phyloP scores from a whole-genome alignment of 2,797 vertebrate genomes.

The Labeo calbasu region DNA sequence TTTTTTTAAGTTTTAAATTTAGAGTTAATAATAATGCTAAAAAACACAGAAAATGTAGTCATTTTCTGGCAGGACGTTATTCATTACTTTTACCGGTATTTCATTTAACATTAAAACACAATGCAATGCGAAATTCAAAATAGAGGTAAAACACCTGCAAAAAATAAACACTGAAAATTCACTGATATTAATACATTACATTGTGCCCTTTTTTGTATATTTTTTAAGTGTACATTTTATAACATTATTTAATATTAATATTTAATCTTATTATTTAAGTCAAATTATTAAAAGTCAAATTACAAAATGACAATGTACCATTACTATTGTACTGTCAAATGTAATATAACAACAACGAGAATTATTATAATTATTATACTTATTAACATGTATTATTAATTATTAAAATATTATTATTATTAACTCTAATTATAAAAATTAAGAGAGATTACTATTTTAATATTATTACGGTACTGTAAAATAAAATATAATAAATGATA shows the following conservation, averaged over 20 bases:
- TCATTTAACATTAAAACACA: not conserved
- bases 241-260: not conserved
- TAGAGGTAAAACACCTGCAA: not conserved
- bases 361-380: not conserved
- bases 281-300: not conserved
- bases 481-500: not conserved
- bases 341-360: not conserved
- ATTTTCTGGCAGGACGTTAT: not conserved
- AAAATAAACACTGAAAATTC: not conserved
- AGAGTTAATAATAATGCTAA: not conserved
- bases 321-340: not conserved
- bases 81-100: not conserved
- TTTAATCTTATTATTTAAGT: not conserved
- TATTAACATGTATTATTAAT: not conserved
- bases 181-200: too few relatives aligned
- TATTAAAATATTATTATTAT: too few relatives aligned
- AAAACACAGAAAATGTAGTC: not conserved
- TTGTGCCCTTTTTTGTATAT: too few relatives aligned
- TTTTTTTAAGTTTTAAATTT: not conserved
- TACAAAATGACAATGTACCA: not conserved
- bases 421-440: not conserved
- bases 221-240: not conserved
- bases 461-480: not conserved
- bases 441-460: not conserved
- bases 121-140: not conserved